Base-by-base conservation (phyloP, 2,113 vertebrate species). In the Equus przewalskii region DNA sequence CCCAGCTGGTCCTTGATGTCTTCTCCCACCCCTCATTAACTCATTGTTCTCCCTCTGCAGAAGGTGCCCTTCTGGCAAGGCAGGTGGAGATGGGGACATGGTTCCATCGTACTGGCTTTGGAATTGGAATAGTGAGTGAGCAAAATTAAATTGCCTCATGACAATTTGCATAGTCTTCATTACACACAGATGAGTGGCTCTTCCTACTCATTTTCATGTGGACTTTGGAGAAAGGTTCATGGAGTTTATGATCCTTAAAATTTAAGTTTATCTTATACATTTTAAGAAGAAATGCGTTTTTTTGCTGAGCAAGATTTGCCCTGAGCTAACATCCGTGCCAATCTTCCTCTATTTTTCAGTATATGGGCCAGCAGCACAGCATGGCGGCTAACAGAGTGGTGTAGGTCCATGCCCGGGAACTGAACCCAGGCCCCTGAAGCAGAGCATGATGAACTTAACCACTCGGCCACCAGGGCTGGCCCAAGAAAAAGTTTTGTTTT, bases 1-100 rank as follows among this genome's bases (percentile, higher is more conserved):
- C 95, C 93, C 92, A 96, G 94, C 46, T 98, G 94, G 93, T 62
- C 69, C 72, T 65, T 60, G 60, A 36, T 80, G 62, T 69, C 78
- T 84, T 51, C 14, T 69, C 79, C n/a, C 30, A 85, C 1, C 51
- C 80, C 36, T 96, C 85, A 84, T 96, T 95, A 96, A 76, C 56
- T 97, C 5, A 24, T 10, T 82, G 80, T 89, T 89, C 64, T 92
- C 70, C 26, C 49, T n/a, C 14, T 58, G 44, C 22, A 41, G 36
- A 41, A 41, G n/a, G 41, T 26, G 14, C 51, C 24, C 41, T 73
- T 94, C 88, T 84, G 88, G 76, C 70, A 72, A 64, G 88, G 67
- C 6, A 51, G 84, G 49, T 69, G 30, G 56, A 89, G 36, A 33
- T 44, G 18, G 22, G 75, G 26, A 21, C 16, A 3, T 51, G 36